Evolutionary conservation across 2,888 invertebrate genomes (phyloP), one percentile per base, ranked within the genome.

Genomic region (Agriotes lineatus): DNA sequence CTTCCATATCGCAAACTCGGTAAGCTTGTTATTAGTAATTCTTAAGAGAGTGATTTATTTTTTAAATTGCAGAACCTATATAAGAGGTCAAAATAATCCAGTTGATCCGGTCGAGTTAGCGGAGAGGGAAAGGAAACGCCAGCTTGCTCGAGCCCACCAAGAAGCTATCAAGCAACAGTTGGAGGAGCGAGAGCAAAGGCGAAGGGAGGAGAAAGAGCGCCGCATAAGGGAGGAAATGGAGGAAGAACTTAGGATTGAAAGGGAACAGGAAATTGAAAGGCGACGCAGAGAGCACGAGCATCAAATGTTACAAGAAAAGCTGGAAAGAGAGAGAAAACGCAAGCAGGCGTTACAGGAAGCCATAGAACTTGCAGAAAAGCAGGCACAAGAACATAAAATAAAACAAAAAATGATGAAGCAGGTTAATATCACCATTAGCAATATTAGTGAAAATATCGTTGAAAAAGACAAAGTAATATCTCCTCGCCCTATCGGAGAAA

Each of bases 11-110:
- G 10, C 74, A 75, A 64, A 75, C 76, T 63, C 76, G 78, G 80
- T 81, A 76, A 74, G 73, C 19, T 30, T 30, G n/a, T 18, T 9
- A n/a, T 22, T 18, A 61, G 48, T 37, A 10, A n/a, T 1, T 44
- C 56, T 22, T n/a, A 18, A 4, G 22, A n/a, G 20, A 20, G 9
- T n/a, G 16, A 14, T 58, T 25, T 6, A 19, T 9, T 6, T 10
- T 35, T 30, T 54, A 50, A 12, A 35, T 70, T 86, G 80, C 58
- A 88, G 88, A 72, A 91, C 92, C 42, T 93, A 91, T 83, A 85
- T 96, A 48, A 87, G 96, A 73, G 96, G 96, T 6, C 96, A 96
- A 85, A 96, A 96, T 83, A 90, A 91, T 12, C 93, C 92, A 0
- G 82, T 96, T 63, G 96, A 96, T 81, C 91, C 93, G 1, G 89